phyloP scores from a whole-genome alignment of 2,888 invertebrate genomes.

The Erynnis tages region DNA sequence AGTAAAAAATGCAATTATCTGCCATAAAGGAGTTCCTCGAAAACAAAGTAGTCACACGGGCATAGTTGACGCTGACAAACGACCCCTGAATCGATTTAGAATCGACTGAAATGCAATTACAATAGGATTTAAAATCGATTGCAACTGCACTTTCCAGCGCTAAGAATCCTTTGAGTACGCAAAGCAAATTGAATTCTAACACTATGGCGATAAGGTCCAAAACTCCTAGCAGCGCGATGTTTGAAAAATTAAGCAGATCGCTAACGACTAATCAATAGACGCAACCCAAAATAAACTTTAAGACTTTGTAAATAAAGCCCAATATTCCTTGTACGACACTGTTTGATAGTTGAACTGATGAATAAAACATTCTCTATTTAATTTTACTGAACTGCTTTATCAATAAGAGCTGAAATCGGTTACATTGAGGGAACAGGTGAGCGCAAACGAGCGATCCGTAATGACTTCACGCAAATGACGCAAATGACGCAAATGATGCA shows the following conservation, averaged over 20 bases:
- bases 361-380: neutral
- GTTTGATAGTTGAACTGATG: no score
- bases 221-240: neutral
- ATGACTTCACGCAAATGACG: slow-evolving; percentile 10
- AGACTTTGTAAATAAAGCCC: neutral
- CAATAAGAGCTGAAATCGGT: neutral
- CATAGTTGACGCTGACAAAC: neutral
- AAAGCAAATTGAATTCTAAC: neutral
- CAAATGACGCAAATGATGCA: no score
- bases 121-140: neutral
- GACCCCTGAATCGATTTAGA: neutral
- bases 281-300: neutral
- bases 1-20: no score
- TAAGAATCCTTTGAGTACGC: neutral
- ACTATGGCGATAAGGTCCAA: neutral
- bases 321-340: neutral
- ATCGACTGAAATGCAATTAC: neutral
- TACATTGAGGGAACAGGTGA: neutral
- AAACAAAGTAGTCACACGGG: neutral
- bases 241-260: no score
- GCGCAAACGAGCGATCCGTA: slow-evolving; percentile 1
- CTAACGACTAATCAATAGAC: no score
- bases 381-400: neutral
- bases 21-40: neutral
- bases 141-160: neutral